Evolutionary conservation across 2,888 invertebrate species (phyloP).

Genomic region (Aromia moschata): DNA sequence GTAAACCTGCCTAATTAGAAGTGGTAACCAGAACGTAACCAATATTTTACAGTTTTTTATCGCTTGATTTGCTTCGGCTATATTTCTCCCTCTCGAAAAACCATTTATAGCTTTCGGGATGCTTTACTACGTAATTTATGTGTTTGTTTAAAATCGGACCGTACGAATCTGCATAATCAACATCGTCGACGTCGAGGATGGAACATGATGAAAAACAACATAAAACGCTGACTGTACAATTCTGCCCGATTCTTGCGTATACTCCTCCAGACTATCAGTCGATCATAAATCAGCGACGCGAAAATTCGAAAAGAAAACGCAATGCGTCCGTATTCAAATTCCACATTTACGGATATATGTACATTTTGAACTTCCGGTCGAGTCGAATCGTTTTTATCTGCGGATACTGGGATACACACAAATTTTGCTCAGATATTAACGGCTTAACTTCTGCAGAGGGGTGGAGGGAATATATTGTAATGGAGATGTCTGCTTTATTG

Average conservation of each 20-base stretch:
- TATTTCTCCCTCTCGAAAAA: background rate
- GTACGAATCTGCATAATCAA: constrained; percentile 9
- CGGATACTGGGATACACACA: too few relatives aligned
- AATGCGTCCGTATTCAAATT: constrained; percentile 2
- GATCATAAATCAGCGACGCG: constrained; percentile 31
- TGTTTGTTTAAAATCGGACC: constrained; percentile 8
- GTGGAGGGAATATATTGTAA: too few relatives aligned
- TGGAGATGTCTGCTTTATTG: too few relatives aligned
- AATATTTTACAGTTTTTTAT: too few relatives aligned
- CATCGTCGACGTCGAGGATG: constrained; percentile 3
- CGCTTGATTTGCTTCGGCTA: background rate
- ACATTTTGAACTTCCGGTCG: background rate
- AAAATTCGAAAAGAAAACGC: constrained; percentile 25
- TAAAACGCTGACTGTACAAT: constrained; percentile 31
- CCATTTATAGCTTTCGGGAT: background rate
- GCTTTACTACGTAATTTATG: constrained; percentile 5
- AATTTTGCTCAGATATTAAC: too few relatives aligned
- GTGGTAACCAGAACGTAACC: too few relatives aligned
- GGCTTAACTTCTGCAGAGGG: too few relatives aligned
- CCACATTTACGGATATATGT: background rate
- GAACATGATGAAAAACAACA: constrained; percentile 18
- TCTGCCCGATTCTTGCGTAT: constrained; percentile 29
- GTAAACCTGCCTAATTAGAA: too few relatives aligned
- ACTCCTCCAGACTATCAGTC: constrained; percentile 35
- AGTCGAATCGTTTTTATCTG: too few relatives aligned